Conservation (phyloP, 2,888 invertebrate genomes). For the Schizotus pectinicornis region DNA sequence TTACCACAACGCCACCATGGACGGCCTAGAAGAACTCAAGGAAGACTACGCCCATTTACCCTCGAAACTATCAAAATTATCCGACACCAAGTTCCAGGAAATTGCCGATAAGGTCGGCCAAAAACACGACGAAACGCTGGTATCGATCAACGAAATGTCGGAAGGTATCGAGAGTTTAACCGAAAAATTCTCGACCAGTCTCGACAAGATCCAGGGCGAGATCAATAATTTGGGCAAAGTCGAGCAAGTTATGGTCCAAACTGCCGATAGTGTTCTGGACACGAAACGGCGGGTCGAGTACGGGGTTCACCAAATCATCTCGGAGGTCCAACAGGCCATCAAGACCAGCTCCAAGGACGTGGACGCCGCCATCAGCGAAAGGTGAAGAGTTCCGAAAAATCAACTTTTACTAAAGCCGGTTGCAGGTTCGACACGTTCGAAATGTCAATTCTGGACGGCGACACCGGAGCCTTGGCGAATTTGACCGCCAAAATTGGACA, state of each 20-base stretch:
- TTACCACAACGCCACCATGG: slow-evolving; percentile 66
- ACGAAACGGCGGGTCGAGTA: slow-evolving; percentile 85
- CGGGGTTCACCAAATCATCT: slow-evolving; percentile 80
- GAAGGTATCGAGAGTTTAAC: slow-evolving; percentile 67
- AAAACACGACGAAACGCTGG: slow-evolving; percentile 43
- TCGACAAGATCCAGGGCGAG: slow-evolving; percentile 63
- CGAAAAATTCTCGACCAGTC: slow-evolving; percentile 62
- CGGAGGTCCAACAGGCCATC: slow-evolving; percentile 75
- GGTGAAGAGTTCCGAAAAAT: slow-evolving; percentile 58
- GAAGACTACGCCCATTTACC: neutral
- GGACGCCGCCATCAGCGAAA: slow-evolving; percentile 69
- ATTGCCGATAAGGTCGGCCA: slow-evolving; percentile 38
- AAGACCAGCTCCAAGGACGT: slow-evolving; percentile 69
- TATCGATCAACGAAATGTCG: slow-evolving; percentile 46
- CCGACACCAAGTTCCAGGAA: slow-evolving; percentile 18
- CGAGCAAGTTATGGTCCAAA: slow-evolving; percentile 80
- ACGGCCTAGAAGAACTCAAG: neutral
- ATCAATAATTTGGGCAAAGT: slow-evolving; percentile 71
- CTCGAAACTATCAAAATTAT: slow-evolving; percentile 35
- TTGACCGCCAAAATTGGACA: slow-evolving; percentile 78
- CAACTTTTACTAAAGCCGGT: slow-evolving; percentile 9
- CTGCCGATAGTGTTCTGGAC: slow-evolving; percentile 83
- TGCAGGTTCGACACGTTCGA: slow-evolving; percentile 74
- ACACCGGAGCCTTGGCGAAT: slow-evolving; percentile 74
- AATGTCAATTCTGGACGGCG: slow-evolving; percentile 71